Conservation (phyloP, 53 echinoderm and acorn worm species). For the Antedon mediterranea region DNA sequence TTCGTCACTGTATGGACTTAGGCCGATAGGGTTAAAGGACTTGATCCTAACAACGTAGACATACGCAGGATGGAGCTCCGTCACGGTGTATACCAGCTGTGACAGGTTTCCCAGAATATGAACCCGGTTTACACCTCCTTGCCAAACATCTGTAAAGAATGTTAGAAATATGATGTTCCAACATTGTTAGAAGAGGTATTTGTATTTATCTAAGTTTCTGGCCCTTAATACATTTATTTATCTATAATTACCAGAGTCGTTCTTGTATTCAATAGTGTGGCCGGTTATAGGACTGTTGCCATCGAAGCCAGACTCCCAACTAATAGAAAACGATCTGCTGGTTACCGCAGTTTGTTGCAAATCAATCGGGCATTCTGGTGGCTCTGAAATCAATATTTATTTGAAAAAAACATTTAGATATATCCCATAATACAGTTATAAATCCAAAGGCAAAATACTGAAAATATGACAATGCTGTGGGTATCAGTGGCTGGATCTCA, state of each 20-base stretch:
- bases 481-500: too few species aligned
- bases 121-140: constrained; percentile 62
- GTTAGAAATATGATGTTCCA: too few species aligned
- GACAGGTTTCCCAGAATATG: constrained; percentile 60
- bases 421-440: too few species aligned
- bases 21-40: constrained; percentile 79
- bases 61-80: constrained; percentile 56
- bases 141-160: constrained; percentile 67
- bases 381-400: constrained; percentile 30
- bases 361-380: constrained; percentile 66
- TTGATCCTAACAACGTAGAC: constrained; percentile 72
- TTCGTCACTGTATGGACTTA: constrained; percentile 64
- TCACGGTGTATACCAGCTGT: constrained; percentile 43
- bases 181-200: too few species aligned
- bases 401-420: too few species aligned
- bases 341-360: constrained; percentile 28
- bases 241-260: constrained; percentile 48
- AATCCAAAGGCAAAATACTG: too few species aligned
- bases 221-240: too few species aligned
- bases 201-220: too few species aligned
- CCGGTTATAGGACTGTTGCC: constrained; percentile 89
- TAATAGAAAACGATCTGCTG: constrained; percentile 49
- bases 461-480: too few species aligned
- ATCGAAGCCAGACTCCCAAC: constrained; percentile 73
- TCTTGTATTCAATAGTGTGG: constrained; percentile 88